A percentile compares a stretch with the other conserved stretches of the same genome.
Conservation (phyloP, 2,113 vertebrate species). For the Callospermophilus lateralis region DNA sequence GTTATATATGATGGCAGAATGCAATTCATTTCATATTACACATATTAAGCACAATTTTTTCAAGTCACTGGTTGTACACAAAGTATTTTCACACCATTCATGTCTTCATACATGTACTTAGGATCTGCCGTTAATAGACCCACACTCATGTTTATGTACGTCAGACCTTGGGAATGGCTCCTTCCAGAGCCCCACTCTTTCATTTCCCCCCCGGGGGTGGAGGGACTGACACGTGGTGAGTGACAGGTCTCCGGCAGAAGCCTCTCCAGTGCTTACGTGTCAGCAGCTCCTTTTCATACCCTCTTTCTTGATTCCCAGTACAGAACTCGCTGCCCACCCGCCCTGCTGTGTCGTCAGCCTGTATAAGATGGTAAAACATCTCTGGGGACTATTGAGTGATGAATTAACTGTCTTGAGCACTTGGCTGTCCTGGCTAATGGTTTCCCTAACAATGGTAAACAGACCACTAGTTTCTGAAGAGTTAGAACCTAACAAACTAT, state of each 20-base stretch:
- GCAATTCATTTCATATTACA: too few species aligned
- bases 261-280: neutral
- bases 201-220: neutral
- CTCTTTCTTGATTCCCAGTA: neutral
- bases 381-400: neutral
- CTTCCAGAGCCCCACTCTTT: neutral
- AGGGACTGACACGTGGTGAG: too few species aligned
- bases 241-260: too few species aligned
- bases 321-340: neutral
- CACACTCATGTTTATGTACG: too few species aligned
- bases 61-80: too few species aligned
- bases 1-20: too few species aligned
- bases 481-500: neutral
- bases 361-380: neutral
- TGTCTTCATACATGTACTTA: too few species aligned
- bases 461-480: neutral
- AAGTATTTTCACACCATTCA: too few species aligned
- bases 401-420: neutral
- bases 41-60: too few species aligned
- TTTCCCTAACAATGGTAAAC: neutral
- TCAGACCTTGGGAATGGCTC: neutral
- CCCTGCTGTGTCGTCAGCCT: accelerated
- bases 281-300: neutral
- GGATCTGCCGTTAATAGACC: too few species aligned
- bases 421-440: neutral